Conservation (phyloP, 2,113 vertebrate genomes). For the Oncorhynchus clarkii region DNA sequence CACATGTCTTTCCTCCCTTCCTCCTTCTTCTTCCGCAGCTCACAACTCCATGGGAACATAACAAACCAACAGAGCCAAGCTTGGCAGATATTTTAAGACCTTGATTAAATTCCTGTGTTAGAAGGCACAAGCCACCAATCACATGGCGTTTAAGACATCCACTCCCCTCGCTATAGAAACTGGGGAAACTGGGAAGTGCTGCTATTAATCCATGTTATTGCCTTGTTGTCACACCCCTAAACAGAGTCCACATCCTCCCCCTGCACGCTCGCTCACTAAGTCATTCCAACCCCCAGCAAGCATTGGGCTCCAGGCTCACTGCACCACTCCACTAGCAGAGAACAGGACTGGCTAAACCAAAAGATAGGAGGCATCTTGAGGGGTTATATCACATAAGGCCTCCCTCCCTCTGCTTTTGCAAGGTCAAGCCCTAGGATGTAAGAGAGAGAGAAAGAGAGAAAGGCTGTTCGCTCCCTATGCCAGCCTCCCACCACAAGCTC, state of each 20-base stretch:
- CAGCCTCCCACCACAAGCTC: no score
- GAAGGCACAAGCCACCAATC: slow-evolving; percentile 5
- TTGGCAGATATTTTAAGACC: slow-evolving; percentile 24
- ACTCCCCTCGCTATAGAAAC: slow-evolving; percentile 4
- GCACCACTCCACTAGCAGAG: neutral
- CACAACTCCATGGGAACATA: slow-evolving; percentile 7
- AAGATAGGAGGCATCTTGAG: neutral
- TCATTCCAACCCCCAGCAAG: neutral
- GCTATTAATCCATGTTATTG: neutral
- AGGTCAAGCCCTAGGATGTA: neutral
- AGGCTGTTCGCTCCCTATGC: no score
- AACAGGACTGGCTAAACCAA: neutral
- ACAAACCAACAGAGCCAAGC: neutral
- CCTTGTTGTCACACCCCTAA: neutral
- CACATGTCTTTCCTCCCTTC: neutral
- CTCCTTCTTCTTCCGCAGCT: neutral
- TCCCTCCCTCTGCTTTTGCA: neutral
- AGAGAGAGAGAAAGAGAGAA: neutral
- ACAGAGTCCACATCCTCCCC: slow-evolving; percentile 2
- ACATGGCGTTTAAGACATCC: slow-evolving; percentile 2
- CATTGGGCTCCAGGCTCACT: neutral
- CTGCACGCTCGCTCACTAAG: neutral
- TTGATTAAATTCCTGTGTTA: slow-evolving; percentile 8
- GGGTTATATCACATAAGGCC: neutral
- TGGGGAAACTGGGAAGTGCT: neutral